A percentile compares a stretch with the other conserved stretches of the same genome.
Evolutionary conservation across 1,140 invertebrate species (phyloP).

Genomic region (Archegozetes longisetosus): DNA sequence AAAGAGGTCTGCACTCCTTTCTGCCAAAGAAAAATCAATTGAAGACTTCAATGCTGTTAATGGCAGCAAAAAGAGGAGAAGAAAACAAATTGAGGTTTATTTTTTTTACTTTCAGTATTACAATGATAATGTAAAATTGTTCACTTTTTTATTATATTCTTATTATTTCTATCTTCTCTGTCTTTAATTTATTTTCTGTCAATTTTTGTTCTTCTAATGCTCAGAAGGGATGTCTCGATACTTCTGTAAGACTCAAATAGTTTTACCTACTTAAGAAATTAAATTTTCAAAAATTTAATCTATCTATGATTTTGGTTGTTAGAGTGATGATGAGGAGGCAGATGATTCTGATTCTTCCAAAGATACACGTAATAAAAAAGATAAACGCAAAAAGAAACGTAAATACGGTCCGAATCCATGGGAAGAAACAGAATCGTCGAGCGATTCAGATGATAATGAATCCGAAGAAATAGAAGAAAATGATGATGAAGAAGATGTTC

Average conservation of each 20-base stretch:
- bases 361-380: slow-evolving; percentile 1
- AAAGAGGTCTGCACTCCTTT: slow-evolving; percentile 10
- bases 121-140: not conserved
- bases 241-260: not conserved
- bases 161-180: no score
- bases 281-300: not conserved
- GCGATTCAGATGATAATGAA: not conserved
- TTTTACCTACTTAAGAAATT: not conserved
- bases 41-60: not conserved
- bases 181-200: not conserved
- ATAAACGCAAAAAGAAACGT: slow-evolving; percentile 4
- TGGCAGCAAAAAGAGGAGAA: not conserved
- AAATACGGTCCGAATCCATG: slow-evolving; percentile 9
- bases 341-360: not conserved
- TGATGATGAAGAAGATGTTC: slow-evolving; percentile 17
- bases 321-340: not conserved
- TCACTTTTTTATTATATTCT: not conserved
- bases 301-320: not conserved
- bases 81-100: not conserved
- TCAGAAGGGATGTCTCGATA: not conserved
- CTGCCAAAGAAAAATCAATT: not conserved
- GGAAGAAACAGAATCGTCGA: slow-evolving; percentile 8
- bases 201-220: not conserved
- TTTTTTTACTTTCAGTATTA: not conserved
- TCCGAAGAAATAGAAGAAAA: slow-evolving; percentile 18